These are phyloP conservation scores for Cheilinus undulatus DNA, from an alignment of 2,113 vertebrate genomes.

Conservation along the genomic window DNA sequence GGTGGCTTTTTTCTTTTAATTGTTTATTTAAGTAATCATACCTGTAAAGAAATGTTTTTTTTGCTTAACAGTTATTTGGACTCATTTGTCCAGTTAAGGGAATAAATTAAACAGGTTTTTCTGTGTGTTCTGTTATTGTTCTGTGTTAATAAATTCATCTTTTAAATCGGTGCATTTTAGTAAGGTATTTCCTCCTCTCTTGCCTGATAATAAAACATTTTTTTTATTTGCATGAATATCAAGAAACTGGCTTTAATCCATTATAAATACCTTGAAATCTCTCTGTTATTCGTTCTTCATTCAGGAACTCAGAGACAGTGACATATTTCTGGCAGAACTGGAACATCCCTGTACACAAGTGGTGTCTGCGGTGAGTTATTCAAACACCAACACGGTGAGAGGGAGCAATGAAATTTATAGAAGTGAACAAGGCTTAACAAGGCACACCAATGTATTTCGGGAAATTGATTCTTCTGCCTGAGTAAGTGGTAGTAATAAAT, in stretches of 20 bases:
- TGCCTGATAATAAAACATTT: not conserved
- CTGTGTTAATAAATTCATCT: not conserved
- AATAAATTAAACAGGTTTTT: not conserved
- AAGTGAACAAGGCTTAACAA: constrained; percentile 44
- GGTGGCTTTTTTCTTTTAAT: too few species aligned
- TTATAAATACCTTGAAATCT: constrained; percentile 31
- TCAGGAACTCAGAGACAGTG: constrained; percentile 91
- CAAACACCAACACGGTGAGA: constrained; percentile 39
- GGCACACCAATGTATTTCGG: constrained; percentile 42
- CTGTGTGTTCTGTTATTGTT: not conserved
- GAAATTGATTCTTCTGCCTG: constrained; percentile 51
- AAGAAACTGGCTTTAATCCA: constrained; percentile 22
- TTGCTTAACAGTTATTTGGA: too few species aligned
- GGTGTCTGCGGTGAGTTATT: constrained; percentile 89
- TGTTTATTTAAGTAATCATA: too few species aligned
- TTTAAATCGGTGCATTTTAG: not conserved
- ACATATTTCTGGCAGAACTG: constrained; percentile 97
- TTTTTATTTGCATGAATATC: constrained; percentile 28
- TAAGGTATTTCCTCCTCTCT: not conserved
- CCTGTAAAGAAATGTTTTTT: too few species aligned
- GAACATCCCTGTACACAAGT: constrained; percentile 96
- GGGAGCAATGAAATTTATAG: constrained; percentile 47
- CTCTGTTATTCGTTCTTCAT: constrained; percentile 44
- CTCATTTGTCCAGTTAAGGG: not conserved
- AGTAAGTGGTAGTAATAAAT: constrained; percentile 49